Percentiles rank a stretch among this genome's conserved stretches.
Conservation (phyloP, 2,888 invertebrate genomes). For the Coleophora flavipennella region DNA sequence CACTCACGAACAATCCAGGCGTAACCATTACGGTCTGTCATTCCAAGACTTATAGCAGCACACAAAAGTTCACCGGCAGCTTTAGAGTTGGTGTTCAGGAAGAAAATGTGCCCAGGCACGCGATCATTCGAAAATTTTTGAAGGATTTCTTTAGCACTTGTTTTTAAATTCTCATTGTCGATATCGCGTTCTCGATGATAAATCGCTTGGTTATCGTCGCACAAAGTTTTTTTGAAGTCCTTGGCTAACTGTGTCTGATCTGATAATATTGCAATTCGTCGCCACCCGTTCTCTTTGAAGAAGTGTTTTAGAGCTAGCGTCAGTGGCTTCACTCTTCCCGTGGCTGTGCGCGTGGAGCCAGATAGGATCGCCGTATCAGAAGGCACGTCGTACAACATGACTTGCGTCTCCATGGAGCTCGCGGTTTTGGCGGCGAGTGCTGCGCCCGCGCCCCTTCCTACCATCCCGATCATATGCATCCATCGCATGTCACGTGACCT, state of each 20-base stretch:
- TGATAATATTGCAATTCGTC: conserved; percentile 80
- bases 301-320: conserved; percentile 15
- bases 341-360: conserved; percentile 11
- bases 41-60: conserved; percentile 37
- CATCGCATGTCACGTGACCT: neutral
- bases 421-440: conserved; percentile 6
- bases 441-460: conserved; percentile 13
- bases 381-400: conserved; percentile 16
- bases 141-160: conserved; percentile 6
- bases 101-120: conserved; percentile 84
- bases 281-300: conserved; percentile 66
- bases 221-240: conserved; percentile 5
- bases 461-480: conserved; percentile 14
- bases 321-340: conserved; percentile 16
- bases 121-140: conserved; percentile 27
- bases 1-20: conserved; percentile 41
- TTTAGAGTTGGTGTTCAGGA: conserved; percentile 81
- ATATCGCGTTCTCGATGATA: neutral
- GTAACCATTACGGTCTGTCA: conserved; percentile 56
- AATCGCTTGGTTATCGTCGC: no score
- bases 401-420: conserved; percentile 8
- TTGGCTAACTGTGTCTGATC: conserved; percentile 45
- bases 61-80: conserved; percentile 79
- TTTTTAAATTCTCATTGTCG: neutral
- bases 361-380: neutral